Base-by-base conservation (phyloP, 2,113 vertebrate species). In the Anser cygnoides region DNA sequence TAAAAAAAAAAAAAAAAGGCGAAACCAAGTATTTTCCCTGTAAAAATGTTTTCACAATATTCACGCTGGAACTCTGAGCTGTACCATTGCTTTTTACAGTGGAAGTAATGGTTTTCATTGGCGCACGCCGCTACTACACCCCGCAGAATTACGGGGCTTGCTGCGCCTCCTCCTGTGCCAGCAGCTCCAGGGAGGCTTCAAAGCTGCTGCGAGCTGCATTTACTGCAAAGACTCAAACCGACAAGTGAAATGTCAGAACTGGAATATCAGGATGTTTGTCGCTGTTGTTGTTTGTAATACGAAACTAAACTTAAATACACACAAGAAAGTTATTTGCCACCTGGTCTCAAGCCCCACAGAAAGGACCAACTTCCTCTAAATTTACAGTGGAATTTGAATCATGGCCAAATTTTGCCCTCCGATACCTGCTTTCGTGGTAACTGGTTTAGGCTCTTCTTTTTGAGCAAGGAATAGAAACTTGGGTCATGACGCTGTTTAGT, bases 111-210 rank as follows among this genome's bases (percentile, higher is more conserved):
- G 83, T 19, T 93, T 88, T 72, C 72, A 44, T 61, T n/a, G 83
- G 85, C 50, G 76, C 35, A 9, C 9, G 52, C 7, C 63, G 68
- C 33, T 61, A 59, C 72, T 55, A 70, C 55, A 37, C 3, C 81
- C 84, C 0, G 0, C 1, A 44, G 70, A 3, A 71, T 1, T 8
- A 9, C 0, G 5, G 67, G 63, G 16, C 31, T 71, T 49, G 15
- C 65, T 43, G 57, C 14, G 11, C 43, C 66, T 93, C 72, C 59
- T 65, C 0, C 50, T 50, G 39, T 49, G 81, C 65, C 3, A 1
- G 63, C 46, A 94, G 80, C 61, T 71, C 35, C 3, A 41, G 65
- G 0, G 18, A 83, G 55, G 66, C 31, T 7, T 5, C 31, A 17
- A 21, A 61, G 25, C 1, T 77, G 62, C 52, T 35, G 11, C 5